Evolutionary conservation across 2,113 vertebrate genomes (phyloP).

Genomic region (Butorides virescens): DNA sequence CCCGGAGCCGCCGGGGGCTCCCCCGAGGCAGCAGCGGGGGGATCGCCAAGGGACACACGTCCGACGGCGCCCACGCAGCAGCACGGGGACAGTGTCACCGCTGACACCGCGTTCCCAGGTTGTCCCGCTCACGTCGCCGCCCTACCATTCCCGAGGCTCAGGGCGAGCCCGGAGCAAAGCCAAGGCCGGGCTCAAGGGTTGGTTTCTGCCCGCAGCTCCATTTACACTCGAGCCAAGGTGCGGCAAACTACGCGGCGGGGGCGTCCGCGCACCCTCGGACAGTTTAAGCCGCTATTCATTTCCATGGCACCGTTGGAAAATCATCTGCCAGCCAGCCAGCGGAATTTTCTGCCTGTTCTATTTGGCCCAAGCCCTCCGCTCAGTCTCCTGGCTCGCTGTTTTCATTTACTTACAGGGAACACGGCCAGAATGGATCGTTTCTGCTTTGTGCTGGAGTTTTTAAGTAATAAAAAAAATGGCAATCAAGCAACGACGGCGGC

Average conservation of each 20-base stretch:
- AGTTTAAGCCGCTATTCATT: not conserved
- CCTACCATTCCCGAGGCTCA: not conserved
- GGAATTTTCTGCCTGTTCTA: not conserved
- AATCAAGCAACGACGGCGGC: accelerated
- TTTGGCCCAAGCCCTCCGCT: not conserved
- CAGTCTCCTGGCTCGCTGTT: not conserved
- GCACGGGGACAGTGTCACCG: not conserved
- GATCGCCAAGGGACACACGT: not conserved
- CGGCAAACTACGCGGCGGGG: accelerated
- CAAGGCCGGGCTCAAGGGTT: not conserved
- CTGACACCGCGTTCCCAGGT: accelerated
- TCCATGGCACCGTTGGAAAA: not conserved
- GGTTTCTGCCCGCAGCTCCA: not conserved
- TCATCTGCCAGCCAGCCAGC: not conserved
- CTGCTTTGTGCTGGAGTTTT: not conserved
- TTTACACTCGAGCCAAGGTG: not conserved
- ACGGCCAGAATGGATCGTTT: not conserved
- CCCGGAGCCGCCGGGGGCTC: too few relatives aligned
- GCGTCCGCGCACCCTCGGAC: not conserved
- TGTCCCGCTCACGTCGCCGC: not conserved
- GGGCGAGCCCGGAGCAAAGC: not conserved
- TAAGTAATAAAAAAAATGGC: accelerated
- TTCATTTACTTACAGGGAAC: not conserved
- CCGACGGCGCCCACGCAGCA: accelerated
- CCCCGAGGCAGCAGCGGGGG: not conserved